Evolutionary conservation across 2,797 vertebrate species (phyloP).

Genomic region (Pseudotriccus pelzelni): DNA sequence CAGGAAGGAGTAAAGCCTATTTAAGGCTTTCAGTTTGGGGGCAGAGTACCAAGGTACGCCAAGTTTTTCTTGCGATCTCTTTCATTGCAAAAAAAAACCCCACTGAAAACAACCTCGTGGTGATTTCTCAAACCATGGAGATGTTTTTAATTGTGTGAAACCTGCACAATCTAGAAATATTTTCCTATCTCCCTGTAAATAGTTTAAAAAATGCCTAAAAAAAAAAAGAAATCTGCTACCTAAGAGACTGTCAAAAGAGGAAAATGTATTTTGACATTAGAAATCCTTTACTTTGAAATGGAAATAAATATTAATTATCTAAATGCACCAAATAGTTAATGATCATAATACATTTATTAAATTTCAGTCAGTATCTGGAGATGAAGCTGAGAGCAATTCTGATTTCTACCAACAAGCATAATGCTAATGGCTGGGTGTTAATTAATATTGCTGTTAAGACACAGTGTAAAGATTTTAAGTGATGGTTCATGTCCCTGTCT

Average conservation of each 20-base stretch:
- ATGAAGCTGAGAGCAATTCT: not conserved
- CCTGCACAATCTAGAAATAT: not conserved
- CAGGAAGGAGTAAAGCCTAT: not conserved
- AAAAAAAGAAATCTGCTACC: not conserved
- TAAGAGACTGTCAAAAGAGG: not conserved
- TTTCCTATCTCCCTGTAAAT: not conserved
- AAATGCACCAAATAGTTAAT: not conserved
- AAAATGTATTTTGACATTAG: not conserved
- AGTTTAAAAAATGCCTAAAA: not conserved
- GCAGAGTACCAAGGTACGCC: not conserved
- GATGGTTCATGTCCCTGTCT: not conserved
- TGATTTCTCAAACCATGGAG: not conserved
- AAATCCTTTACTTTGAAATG: not conserved
- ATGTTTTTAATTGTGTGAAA: not conserved
- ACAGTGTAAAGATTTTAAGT: not conserved
- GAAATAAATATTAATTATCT: slow-evolving; percentile 5
- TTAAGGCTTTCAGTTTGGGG: not conserved
- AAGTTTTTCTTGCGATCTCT: not conserved
- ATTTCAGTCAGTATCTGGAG: not conserved
- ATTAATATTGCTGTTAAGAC: not conserved
- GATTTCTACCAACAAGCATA: not conserved
- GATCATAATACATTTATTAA: not conserved
- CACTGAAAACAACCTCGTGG: not conserved
- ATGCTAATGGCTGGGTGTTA: not conserved
- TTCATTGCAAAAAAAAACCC: not conserved